Evolutionary conservation across 1,140 invertebrate genomes (phyloP).

Genomic region (Vollenhovia emeryi): DNA sequence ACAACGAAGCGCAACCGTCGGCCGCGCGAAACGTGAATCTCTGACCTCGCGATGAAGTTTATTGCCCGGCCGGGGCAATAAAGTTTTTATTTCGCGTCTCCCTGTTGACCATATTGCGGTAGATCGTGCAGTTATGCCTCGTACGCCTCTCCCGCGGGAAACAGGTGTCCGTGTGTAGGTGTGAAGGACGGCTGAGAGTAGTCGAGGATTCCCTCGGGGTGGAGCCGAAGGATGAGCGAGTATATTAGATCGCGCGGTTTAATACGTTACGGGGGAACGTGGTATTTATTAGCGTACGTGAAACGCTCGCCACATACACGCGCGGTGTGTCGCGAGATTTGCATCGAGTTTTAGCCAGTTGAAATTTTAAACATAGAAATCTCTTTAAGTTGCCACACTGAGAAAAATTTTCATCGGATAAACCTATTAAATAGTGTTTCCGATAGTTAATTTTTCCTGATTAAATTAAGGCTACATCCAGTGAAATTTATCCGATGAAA

Average conservation of each 20-base stretch:
- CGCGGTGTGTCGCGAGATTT: not conserved
- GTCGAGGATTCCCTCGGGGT: slow-evolving; percentile 38
- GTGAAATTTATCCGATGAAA: no score
- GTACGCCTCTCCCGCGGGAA: slow-evolving; percentile 11
- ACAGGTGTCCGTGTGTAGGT: slow-evolving; percentile 34
- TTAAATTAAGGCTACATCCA: no score
- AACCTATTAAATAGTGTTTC: no score
- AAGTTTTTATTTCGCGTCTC: slow-evolving; percentile 51
- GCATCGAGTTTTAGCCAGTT: not conserved
- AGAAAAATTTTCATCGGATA: no score
- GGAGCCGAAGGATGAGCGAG: slow-evolving; percentile 35
- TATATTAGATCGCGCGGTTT: slow-evolving; percentile 43
- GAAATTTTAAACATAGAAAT: no score
- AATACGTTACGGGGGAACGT: slow-evolving; percentile 16
- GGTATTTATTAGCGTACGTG: slow-evolving; percentile 33
- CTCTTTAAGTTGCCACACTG: no score
- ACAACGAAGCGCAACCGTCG: not conserved
- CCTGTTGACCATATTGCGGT: slow-evolving; percentile 50
- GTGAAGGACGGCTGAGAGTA: slow-evolving; percentile 41
- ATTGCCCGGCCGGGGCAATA: slow-evolving; percentile 31
- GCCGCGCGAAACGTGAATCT: slow-evolving; percentile 33
- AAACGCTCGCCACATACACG: not conserved
- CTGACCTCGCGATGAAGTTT: slow-evolving; percentile 38
- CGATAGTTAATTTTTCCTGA: no score
- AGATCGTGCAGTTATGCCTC: slow-evolving; percentile 27